Evolutionary conservation across 2,113 vertebrate genomes (phyloP).

Genomic region (Aphyosemion australe): DNA sequence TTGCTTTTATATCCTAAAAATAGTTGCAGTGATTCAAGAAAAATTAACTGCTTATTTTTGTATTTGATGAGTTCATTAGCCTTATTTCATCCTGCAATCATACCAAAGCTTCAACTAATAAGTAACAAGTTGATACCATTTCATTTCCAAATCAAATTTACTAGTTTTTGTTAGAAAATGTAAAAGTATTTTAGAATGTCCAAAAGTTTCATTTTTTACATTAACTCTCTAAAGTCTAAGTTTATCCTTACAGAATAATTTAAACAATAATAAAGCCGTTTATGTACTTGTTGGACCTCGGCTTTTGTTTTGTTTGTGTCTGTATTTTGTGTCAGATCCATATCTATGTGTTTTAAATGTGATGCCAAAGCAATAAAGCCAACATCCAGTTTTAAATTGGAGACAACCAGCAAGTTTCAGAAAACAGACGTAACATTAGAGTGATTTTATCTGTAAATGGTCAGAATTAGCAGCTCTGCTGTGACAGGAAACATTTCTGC

Average conservation of each 20-base stretch:
- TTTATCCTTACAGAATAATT: too few relatives aligned
- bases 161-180: too few relatives aligned
- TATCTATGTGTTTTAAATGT: conserved; percentile 5
- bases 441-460: conserved; percentile 8
- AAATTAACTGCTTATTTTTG: conserved; percentile 1
- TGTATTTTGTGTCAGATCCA: neutral
- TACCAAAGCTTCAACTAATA: too few relatives aligned
- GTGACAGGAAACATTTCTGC: conserved; percentile 16
- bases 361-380: neutral
- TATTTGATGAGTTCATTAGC: neutral
- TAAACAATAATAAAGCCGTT: too few relatives aligned
- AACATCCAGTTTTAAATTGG: conserved; percentile 8
- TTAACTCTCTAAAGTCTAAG: too few relatives aligned
- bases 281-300: too few relatives aligned
- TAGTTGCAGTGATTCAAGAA: conserved; percentile 13
- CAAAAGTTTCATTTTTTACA: too few relatives aligned
- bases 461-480: conserved; percentile 7
- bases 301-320: too few relatives aligned
- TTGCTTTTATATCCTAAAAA: conserved; percentile 17
- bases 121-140: too few relatives aligned
- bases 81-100: neutral
- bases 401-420: conserved; percentile 1
- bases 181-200: too few relatives aligned
- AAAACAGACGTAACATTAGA: conserved; percentile 24
- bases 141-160: too few relatives aligned